Evolutionary conservation across 1,140 invertebrate species (phyloP), one percentile per base, ranked within the genome.

Genomic region (Drosophila ananassae): DNA sequence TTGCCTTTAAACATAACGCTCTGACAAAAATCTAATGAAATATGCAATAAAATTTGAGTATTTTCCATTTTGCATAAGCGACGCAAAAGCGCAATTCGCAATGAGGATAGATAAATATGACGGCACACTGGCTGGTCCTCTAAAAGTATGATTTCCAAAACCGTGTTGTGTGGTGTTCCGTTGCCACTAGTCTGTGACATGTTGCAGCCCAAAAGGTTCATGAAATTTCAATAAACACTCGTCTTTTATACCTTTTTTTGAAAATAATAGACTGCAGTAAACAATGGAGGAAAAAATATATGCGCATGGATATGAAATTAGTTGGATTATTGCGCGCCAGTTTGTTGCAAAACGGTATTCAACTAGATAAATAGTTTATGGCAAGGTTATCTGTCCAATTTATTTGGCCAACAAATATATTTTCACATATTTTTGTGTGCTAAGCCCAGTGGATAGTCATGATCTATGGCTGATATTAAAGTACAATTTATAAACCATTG

Each of bases 11-110:
- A 73, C 75, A 81, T 77, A 68, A 77, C 72, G 82, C 52, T 73
- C 73, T 68, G 67, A 62, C 79, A 75, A 82, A 82, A 87, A 69
- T 87, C 79, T 87, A 87, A 87, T 87, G 82, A 87, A 87, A 87
- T 87, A 87, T 87, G 82, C 79, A 87, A 87, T 87, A 87, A 89
- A 87, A 87, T 87, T 82, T 82, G 60, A 85, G 78, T 85, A 44
- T 85, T 87, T 85, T 60, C 51, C 74, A 81, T 69, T 85, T 78
- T 60, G 64, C 34, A 83, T 80, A 85, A 73, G 69, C 52, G 74
- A 54, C 56, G 62, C 63, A 82, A 75, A 87, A 87, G 78, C 78
- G 61, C 69, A 87, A 75, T 67, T 77, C 54, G 21, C 77, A 80
- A 71, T 78, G 56, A 78, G 75, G 55, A 58, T 59, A 63, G 66